Evolutionary conservation across 2,888 invertebrate genomes (phyloP), one percentile per base, ranked within the genome.

Genomic region (Disparrhopalites patrizii): DNA sequence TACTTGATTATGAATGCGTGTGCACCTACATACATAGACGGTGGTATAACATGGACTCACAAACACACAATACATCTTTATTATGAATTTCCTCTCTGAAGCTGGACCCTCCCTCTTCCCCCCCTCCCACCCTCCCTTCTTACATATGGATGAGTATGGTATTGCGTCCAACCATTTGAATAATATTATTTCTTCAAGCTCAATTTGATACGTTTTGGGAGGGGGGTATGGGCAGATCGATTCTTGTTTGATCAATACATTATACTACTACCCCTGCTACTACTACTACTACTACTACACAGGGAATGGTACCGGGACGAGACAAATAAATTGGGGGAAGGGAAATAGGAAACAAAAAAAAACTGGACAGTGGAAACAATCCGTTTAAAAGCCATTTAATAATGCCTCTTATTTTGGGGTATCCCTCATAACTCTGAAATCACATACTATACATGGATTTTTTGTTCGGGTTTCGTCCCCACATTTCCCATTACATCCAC

Each of bases 221-320:
- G n/a, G n/a, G n/a, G n/a, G n/a, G n/a, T n/a, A n/a, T n/a, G n/a
- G n/a, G n/a, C n/a, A n/a, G 58, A 65, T 65, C 65, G 68, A 65
- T 65, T 51, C n/a, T 18, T 63, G 68, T 68, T 68, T 68, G 65
- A 65, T 68, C 68, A 65, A 68, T 68, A 68, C 55, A 31, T 23
- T 40, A 54, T n/a, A n/a, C n/a, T n/a, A n/a, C n/a, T n/a, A n/a
- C n/a, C n/a, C n/a, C n/a, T n/a, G n/a, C n/a, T n/a, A n/a, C n/a
- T n/a, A n/a, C n/a, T n/a, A n/a, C n/a, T n/a, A n/a, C n/a, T n/a
- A n/a, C n/a, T n/a, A n/a, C n/a, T n/a, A n/a, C n/a, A n/a, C n/a
- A n/a, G n/a, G n/a, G 62, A 60, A 62, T 65, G 62, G 68, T 65
- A 62, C 65, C 65, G 62, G 60, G 61, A 52, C 54, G 68, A 62